Evolutionary conservation across 2,797 vertebrate species (phyloP).

Genomic region (Megaceryle alcyon): DNA sequence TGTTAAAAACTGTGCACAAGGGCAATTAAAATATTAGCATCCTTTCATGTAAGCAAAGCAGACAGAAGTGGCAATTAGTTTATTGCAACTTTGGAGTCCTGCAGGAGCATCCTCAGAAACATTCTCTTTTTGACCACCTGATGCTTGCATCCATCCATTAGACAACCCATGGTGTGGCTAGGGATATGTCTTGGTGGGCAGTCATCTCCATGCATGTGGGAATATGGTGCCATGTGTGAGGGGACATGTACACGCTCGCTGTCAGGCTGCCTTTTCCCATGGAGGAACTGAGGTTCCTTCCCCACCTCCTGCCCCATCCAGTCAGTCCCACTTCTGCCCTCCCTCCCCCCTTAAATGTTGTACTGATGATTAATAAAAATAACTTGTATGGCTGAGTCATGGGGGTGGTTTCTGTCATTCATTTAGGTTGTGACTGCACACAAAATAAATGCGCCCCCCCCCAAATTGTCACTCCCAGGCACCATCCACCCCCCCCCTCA

Average conservation of each 20-base stretch:
- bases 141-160: accelerated
- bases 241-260: accelerated
- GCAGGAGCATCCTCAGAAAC: not conserved
- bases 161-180: accelerated
- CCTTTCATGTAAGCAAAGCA: constrained; percentile 2
- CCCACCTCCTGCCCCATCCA: not conserved
- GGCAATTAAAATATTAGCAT: constrained; percentile 33
- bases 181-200: accelerated
- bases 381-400: not conserved
- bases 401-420: not conserved
- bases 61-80: not conserved
- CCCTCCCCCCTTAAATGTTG: not conserved
- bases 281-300: not conserved
- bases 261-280: not conserved
- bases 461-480: not conserved
- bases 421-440: not conserved
- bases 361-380: not conserved
- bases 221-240: accelerated
- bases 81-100: not conserved
- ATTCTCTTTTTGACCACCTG: not conserved
- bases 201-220: accelerated
- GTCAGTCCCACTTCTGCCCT: not conserved
- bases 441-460: not conserved
- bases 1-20: not conserved
- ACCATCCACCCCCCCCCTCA: too few species aligned